These are phyloP conservation scores for Pogoniulus pusillus DNA, from an alignment of 2,797 vertebrate genomes.

Conservation along the genomic window DNA sequence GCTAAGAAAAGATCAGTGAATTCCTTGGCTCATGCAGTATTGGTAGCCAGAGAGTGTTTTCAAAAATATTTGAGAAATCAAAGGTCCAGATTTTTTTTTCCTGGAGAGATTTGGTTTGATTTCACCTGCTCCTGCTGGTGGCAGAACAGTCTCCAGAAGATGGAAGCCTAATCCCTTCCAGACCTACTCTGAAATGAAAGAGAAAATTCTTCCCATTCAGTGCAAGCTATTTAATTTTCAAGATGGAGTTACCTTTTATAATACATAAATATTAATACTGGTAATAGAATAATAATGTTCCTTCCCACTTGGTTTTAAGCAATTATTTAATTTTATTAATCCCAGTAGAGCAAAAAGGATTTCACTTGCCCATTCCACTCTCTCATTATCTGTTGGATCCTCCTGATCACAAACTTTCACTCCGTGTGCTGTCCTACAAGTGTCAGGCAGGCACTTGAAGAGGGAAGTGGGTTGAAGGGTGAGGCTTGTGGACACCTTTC, in stretches of 20 bases:
- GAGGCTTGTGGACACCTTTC: background rate
- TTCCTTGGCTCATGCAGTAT: background rate
- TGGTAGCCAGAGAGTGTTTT: background rate
- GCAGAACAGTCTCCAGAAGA: background rate
- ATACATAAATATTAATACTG: conserved; percentile 3
- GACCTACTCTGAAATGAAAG: background rate
- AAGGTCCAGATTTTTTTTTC: background rate
- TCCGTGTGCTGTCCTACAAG: background rate
- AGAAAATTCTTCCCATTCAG: background rate
- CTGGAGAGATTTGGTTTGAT: background rate
- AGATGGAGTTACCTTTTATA: background rate
- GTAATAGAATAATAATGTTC: conserved; percentile 11
- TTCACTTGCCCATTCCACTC: background rate
- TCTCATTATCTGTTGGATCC: background rate
- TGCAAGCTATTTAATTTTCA: background rate
- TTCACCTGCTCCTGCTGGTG: background rate
- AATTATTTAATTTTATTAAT: conserved; percentile 13
- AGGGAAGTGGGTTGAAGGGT: background rate
- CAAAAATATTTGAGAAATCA: background rate
- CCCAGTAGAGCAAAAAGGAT: background rate
- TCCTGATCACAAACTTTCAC: background rate
- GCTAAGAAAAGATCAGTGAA: background rate
- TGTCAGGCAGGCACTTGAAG: background rate
- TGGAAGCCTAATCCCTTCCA: background rate
- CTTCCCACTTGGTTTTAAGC: background rate